Evolutionary conservation across 1,140 invertebrate genomes (phyloP).

Genomic region (Drosophila subpulchrella): DNA sequence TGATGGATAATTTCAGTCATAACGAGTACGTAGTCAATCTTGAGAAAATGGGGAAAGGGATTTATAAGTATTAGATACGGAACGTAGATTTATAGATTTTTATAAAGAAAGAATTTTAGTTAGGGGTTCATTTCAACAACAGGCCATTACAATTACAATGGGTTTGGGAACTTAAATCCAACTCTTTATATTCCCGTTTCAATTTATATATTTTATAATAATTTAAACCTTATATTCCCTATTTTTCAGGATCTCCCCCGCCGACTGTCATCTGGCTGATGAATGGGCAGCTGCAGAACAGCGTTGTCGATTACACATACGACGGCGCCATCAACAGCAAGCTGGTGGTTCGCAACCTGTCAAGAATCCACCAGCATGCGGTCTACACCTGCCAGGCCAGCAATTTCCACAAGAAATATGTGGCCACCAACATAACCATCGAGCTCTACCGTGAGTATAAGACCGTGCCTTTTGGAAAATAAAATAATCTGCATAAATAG

Average conservation of each 20-base stretch:
- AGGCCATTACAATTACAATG: too few species aligned
- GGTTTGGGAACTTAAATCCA: too few species aligned
- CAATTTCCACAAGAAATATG: conserved; percentile 91
- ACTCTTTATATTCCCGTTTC: too few species aligned
- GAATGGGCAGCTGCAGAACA: conserved; percentile 89
- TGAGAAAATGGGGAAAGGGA: background rate
- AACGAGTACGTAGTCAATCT: conserved; percentile 1
- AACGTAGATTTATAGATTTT: too few species aligned
- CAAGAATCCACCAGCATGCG: conserved; percentile 91
- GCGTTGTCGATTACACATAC: conserved; percentile 81
- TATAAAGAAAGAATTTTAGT: too few species aligned
- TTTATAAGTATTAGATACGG: background rate
- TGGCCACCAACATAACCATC: conserved; percentile 87
- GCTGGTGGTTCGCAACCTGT: conserved; percentile 86
- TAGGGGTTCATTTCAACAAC: too few species aligned
- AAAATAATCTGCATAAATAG: background rate
- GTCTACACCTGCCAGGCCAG: conserved; percentile 93
- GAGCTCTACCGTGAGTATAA: conserved; percentile 90
- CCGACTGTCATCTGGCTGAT: conserved; percentile 95
- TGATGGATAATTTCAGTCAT: conserved; percentile 15
- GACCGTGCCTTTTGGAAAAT: background rate
- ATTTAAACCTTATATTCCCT: background rate
- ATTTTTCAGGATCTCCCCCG: conserved; percentile 90
- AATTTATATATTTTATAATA: conserved; percentile 1
- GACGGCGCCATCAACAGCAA: conserved; percentile 84